Base-by-base conservation (phyloP, 2,797 vertebrate species). In the Sitta carolinensis region DNA sequence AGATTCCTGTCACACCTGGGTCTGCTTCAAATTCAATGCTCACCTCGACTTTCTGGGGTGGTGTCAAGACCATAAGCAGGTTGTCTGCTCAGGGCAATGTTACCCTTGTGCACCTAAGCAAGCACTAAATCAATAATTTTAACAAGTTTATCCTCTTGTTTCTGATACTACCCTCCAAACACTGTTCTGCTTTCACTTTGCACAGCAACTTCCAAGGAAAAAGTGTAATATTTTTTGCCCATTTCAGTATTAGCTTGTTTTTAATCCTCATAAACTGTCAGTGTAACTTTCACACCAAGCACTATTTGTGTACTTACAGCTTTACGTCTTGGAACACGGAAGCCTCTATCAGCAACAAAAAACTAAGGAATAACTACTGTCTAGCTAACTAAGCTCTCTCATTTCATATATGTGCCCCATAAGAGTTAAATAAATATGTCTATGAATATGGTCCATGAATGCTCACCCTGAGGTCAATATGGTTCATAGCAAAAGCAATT, bases 21-120 rank as follows among this genome's bases (percentile, higher is more conserved):
- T 45, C 40, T 2, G 3, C 29, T 45, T 72, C 80, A 67, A 58
- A 80, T 43, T 47, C 38, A n/a, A 0, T 4, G 36, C 5, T 76
- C 29, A 51, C 5, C 8, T 63, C 0, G 0, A 51, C 12, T 69
- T 74, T 59, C 48, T 51, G 15, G 3, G 6, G 5, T 14, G 3
- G 1, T n/a, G 17, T 11, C 45, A 80, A 63, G n/a, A 25, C 47
- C 23, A 50, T 52, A 54, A 78, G 47, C 26, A 61, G 34, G 7
- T 21, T 79, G 11, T 79, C 29, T 74, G 57, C 45, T 55, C 36
- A 22, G 20, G 9, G 22, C 3, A 62, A 1, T 13, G 21, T 51
- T 55, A 30, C 6, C 3, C 20, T 34, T 40, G 10, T 45, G 57
- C 27, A 19, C 22, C 22, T 89, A 55, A 45, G 32, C 1, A 7